Evolutionary conservation across 2,888 invertebrate species (phyloP), one percentile per base, ranked within the genome.

Genomic region (Toxonevra muliebris): DNA sequence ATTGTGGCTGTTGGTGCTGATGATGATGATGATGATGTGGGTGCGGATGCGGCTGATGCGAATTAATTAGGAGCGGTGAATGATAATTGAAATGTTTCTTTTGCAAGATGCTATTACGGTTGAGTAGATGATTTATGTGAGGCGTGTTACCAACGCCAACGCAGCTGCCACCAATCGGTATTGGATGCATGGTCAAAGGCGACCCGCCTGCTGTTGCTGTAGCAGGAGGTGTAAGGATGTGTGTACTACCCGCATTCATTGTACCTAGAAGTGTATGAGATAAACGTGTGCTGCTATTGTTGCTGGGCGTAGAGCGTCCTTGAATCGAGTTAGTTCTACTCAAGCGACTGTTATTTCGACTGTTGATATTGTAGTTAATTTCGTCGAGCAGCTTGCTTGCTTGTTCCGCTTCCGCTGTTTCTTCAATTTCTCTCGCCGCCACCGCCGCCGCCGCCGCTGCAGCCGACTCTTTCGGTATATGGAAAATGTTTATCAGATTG

Each of bases 401-500:
- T 50, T 42, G 43, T 65, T 57, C 42, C 41, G 64, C 13, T 59
- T 54, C n/a, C 12, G 54, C 1, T 52, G 59, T 45, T 40, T 53
- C 42, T n/a, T 52, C 10, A 2, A 62, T 10, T 43, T 58, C 42
- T 30, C 41, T 15, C 17, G 15, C 15, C 41, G 55, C 52, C 9
- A 42, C 9, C 9, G 48, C 15, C 1, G 42, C 0, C 10, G 13
- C 4, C 5, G 19, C 5, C 5, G 4, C n/a, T 4, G 40, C 41
- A n/a, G 74, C 72, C 69, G 71, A 69, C 55, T 80, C 80, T 71
- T 80, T 82, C 68, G 85, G 85, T 79, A 86, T 84, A 76, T 85
- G 84, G 65, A 86, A 85, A 10, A 83, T 81, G 76, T 87, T 92
- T 70, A 97, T 92, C 78, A 94, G 88, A 87, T 97, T 97, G 86